phyloP scores from a whole-genome alignment of 2,113 vertebrate genomes.

The Manacus vitellinus region DNA sequence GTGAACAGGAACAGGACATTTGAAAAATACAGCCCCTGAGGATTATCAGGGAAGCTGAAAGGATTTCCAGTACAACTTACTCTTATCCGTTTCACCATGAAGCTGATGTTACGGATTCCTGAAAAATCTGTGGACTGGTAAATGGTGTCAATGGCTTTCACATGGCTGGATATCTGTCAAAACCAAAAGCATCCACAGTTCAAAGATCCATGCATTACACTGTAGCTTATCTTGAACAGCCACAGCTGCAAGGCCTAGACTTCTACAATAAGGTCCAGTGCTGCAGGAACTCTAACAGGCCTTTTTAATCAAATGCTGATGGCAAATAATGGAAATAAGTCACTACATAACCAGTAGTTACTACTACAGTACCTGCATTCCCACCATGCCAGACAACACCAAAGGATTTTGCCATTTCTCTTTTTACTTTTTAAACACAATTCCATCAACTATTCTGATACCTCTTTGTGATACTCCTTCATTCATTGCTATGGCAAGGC shows the following conservation, averaged over 20 bases:
- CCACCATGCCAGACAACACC: not conserved
- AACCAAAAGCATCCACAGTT: not conserved
- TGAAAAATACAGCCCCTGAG: not conserved
- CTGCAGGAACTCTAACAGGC: not conserved
- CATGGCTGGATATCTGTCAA: conserved; percentile 94
- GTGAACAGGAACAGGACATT: not conserved
- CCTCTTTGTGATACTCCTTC: not conserved
- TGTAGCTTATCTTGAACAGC: not conserved
- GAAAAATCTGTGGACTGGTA: conserved; percentile 95
- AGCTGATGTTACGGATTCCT: conserved; percentile 95
- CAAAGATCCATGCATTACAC: not conserved
- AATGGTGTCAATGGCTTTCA: conserved; percentile 94
- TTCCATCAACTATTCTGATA: not conserved
- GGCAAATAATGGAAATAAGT: not conserved
- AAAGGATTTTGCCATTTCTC: not conserved
- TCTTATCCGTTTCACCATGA: conserved; percentile 97
- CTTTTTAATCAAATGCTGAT: not conserved
- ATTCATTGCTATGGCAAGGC: not conserved
- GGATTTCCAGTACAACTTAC: conserved; percentile 74
- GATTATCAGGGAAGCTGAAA: not conserved
- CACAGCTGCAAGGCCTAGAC: not conserved
- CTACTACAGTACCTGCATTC: not conserved
- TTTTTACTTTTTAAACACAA: not conserved
- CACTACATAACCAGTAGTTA: not conserved
- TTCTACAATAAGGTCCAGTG: not conserved